Evolutionary conservation across 1,140 invertebrate species (phyloP).

Genomic region (Marisa cornuarietis): DNA sequence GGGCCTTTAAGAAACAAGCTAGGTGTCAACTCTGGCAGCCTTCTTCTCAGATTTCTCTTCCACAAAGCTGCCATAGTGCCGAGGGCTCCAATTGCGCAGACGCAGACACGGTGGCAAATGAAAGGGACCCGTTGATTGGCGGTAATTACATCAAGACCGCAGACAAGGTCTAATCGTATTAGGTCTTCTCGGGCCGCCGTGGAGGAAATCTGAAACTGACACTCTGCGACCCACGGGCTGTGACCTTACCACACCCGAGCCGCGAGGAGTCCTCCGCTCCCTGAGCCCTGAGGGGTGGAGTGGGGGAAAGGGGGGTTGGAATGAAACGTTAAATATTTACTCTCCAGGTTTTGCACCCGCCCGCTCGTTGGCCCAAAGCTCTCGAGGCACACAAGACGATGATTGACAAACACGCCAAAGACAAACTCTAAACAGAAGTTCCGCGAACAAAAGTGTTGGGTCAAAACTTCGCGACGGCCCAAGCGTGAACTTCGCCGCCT

Average conservation of each 20-base stretch:
- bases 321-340: constrained; percentile 25
- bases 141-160: constrained; percentile 26
- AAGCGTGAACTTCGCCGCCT: too few species aligned
- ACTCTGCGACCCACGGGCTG: neutral
- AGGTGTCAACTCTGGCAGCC: neutral
- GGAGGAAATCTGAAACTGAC: constrained; percentile 14
- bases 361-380: neutral
- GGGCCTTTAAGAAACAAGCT: neutral
- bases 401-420: constrained; percentile 8
- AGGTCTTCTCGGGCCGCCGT: neutral
- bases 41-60: neutral
- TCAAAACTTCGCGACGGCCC: too few species aligned
- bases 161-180: constrained; percentile 22
- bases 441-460: too few species aligned
- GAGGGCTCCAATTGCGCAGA: constrained; percentile 15
- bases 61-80: constrained; percentile 6
- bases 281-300: neutral
- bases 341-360: neutral
- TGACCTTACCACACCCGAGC: neutral
- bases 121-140: constrained; percentile 20
- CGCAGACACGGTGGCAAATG: constrained; percentile 7
- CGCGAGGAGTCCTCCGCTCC: neutral
- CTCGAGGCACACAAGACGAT: neutral
- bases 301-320: neutral
- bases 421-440: neutral